These are phyloP conservation scores for Albula glossodonta DNA, from an alignment of 2,113 vertebrate species.

Conservation along the genomic window DNA sequence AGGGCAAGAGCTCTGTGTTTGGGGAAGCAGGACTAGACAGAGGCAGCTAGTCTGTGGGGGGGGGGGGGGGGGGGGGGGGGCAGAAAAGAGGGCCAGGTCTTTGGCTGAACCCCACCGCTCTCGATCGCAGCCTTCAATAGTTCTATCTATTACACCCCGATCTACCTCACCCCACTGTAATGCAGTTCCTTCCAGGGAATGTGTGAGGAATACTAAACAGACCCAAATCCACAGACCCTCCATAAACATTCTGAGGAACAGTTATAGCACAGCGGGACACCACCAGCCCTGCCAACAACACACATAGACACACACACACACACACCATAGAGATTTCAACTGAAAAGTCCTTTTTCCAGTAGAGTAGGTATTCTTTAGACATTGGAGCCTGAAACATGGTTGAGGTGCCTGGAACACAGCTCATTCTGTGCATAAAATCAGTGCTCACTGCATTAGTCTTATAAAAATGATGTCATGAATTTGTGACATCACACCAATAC, in stretches of 20 bases:
- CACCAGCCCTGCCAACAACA: not conserved
- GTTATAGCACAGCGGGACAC: not conserved
- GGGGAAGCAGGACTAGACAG: not conserved
- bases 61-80: not conserved
- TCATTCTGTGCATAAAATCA: too few relatives aligned
- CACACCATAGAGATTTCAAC: not conserved
- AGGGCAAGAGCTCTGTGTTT: not conserved
- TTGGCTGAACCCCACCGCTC: not conserved
- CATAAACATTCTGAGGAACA: not conserved
- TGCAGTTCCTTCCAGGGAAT: not conserved
- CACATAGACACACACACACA: not conserved
- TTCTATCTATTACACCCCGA: not conserved
- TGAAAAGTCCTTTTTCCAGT: too few relatives aligned
- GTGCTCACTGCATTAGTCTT: too few relatives aligned
- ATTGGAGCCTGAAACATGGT: too few relatives aligned
- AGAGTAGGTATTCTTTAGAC: too few relatives aligned
- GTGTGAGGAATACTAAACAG: slow-evolving; percentile 3
- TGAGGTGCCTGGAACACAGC: too few relatives aligned
- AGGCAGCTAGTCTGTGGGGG: not conserved
- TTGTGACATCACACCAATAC: too few relatives aligned
- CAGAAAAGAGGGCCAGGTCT: not conserved
- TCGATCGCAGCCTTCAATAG: not conserved
- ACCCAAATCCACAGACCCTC: not conserved
- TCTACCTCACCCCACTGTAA: not conserved
- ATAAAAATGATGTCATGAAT: too few relatives aligned